Conservation (phyloP, 92 coral and sea anemone species). For the Nematostella vectensis region DNA sequence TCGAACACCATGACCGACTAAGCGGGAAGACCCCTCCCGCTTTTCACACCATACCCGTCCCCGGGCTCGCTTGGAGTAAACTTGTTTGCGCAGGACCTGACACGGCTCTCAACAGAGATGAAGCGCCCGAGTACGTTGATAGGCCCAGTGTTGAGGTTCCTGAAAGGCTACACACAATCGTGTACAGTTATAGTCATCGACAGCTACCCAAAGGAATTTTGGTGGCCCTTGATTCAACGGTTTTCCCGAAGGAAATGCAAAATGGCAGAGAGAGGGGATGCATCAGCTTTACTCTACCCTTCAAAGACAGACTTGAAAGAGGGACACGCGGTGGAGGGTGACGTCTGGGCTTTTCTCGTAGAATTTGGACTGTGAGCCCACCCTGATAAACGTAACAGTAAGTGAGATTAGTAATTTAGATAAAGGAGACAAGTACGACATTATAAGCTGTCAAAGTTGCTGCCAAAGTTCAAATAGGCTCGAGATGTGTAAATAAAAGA, state of each 20-base stretch:
- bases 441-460: too few species aligned
- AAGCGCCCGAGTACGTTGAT: slow-evolving; percentile 21
- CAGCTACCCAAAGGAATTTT: slow-evolving; percentile 29
- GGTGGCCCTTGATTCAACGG: slow-evolving; percentile 47
- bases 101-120: neutral
- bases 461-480: too few species aligned
- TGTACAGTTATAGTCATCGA: slow-evolving; percentile 26
- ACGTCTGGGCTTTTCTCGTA: slow-evolving; percentile 39
- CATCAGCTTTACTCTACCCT: slow-evolving; percentile 25
- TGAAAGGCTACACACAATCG: slow-evolving; percentile 4
- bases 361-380: slow-evolving; percentile 1
- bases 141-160: slow-evolving; percentile 35
- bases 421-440: too few species aligned
- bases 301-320: slow-evolving; percentile 22
- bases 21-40: slow-evolving; percentile 14
- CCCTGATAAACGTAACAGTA: neutral
- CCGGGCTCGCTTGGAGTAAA: slow-evolving; percentile 42
- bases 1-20: slow-evolving; percentile 31
- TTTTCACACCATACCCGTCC: slow-evolving; percentile 33
- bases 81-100: slow-evolving; percentile 26
- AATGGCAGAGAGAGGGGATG: slow-evolving; percentile 25
- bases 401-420: slow-evolving; percentile 20
- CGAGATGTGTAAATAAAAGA: too few species aligned
- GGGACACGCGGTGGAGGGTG: slow-evolving; percentile 15
- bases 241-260: slow-evolving; percentile 5